Evolutionary conservation across 2,888 invertebrate genomes (phyloP).

Genomic region (Acanthosepion pharaonis): DNA sequence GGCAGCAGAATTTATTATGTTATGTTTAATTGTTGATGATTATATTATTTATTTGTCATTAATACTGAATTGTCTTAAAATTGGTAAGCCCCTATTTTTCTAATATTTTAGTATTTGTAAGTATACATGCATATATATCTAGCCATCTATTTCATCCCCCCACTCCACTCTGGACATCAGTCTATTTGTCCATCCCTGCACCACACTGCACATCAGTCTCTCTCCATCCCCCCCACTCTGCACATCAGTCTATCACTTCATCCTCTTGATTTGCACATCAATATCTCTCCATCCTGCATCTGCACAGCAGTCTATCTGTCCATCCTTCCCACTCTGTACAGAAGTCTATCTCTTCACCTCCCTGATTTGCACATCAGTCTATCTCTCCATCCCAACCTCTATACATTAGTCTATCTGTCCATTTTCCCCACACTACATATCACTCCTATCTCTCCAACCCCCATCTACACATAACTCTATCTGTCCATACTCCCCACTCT

Average conservation of each 20-base stretch:
- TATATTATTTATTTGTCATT: background rate
- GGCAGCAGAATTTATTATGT: background rate
- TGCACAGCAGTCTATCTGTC: background rate
- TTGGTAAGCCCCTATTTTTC: background rate
- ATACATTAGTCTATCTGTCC: background rate
- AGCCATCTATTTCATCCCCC: background rate
- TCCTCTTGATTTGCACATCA: background rate
- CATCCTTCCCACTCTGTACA: background rate
- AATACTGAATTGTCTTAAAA: background rate
- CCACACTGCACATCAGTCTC: too few relatives aligned
- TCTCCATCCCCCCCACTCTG: background rate
- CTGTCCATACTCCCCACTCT: too few relatives aligned
- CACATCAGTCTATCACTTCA: background rate
- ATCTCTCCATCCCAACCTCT: background rate
- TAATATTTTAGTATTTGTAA: background rate
- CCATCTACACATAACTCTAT: too few relatives aligned
- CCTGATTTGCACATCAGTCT: background rate
- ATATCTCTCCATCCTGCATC: background rate
- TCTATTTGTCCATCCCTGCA: background rate
- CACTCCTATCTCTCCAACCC: too few relatives aligned
- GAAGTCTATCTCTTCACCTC: background rate
- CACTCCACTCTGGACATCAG: background rate
- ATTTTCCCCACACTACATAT: background rate
- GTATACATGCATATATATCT: background rate
- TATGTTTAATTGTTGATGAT: background rate